phyloP scores from a whole-genome alignment of 2,113 vertebrate species.

The Phrynosoma platyrhinos region DNA sequence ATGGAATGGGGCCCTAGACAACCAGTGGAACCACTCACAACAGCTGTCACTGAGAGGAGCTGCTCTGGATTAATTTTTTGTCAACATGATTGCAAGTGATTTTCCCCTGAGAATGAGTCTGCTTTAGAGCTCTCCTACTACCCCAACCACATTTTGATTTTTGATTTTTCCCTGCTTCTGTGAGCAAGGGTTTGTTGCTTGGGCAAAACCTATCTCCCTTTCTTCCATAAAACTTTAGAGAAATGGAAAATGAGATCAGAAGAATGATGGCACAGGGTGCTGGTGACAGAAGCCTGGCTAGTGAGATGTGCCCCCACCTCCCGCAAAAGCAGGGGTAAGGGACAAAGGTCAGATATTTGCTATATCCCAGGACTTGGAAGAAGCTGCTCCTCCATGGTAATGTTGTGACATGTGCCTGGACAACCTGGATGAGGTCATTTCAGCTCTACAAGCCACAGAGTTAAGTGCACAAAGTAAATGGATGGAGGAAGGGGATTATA shows the following conservation, averaged over 20 bases:
- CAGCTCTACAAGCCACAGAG: not conserved
- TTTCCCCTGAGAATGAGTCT: not conserved
- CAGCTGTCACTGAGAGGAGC: too few relatives aligned
- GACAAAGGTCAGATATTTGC: not conserved
- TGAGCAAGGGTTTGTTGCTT: slow-evolving; percentile 2
- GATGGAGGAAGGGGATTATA: not conserved
- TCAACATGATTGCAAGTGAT: not conserved
- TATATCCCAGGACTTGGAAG: not conserved
- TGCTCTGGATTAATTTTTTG: not conserved
- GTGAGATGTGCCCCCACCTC: not conserved
- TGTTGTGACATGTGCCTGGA: not conserved
- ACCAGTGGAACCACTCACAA: not conserved
- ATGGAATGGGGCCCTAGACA: not conserved
- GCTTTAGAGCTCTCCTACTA: not conserved
- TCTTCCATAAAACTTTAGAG: not conserved
- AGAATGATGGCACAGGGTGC: slow-evolving; percentile 8
- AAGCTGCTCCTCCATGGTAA: not conserved
- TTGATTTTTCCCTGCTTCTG: not conserved
- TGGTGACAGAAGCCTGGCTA: slow-evolving; percentile 4
- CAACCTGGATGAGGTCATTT: slow-evolving; percentile 24
- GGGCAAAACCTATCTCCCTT: not conserved
- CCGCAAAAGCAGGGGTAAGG: not conserved
- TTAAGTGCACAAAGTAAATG: not conserved
- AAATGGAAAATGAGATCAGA: not conserved
- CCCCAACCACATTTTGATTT: not conserved